Base-by-base conservation (phyloP, 1,140 invertebrate genomes). In the Pantala flavescens region DNA sequence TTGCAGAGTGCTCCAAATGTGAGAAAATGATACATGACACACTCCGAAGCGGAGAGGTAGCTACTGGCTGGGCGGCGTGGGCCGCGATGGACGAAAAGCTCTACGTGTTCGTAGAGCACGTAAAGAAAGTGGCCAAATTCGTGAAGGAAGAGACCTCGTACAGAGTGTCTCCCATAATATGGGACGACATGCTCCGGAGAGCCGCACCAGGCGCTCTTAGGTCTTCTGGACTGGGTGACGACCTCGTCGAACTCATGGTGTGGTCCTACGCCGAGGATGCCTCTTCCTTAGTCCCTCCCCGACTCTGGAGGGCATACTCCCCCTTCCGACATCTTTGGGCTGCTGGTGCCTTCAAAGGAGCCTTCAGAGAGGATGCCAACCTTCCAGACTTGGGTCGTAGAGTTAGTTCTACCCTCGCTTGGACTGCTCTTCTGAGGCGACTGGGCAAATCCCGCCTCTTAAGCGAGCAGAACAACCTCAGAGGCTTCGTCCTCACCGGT, bases 181-280 rank as follows among this genome's bases (percentile, higher is more conserved):
- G 89, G 89, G 88, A 90, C 79, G 89, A 90, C 78, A 89, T 90
- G 88, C 78, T 89, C 24, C 78, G 87, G 23, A 80, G 86, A 23
- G 82, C 86, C 71, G 76, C 81, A 5, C 75, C 79, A 23, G 78
- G 81, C 7, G 78, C 81, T 28, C 79, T 88, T 36, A 79, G 82
- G 75, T 82, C 79, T 11, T 83, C 78, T 76, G 81, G 79, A 19
- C 75, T 87, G 11, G 82, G 81, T 0, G 78, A 80, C 24, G 76
- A 80, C 2, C 77, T 86, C 19, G 85, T 87, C 0, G 86, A 87
- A 77, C 84, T 84, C 2, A 85, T 87, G 82, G 83, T 87, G 10
- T 84, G 84, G 83, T 80, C 83, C 14, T 87, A 86, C 78, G 82
- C 81, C 70, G 82, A 84, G 75, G 82, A 86, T 77, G 78, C 84